Base-by-base conservation (phyloP, 2,797 vertebrate species). In the Gymnoscopelus braueri region DNA sequence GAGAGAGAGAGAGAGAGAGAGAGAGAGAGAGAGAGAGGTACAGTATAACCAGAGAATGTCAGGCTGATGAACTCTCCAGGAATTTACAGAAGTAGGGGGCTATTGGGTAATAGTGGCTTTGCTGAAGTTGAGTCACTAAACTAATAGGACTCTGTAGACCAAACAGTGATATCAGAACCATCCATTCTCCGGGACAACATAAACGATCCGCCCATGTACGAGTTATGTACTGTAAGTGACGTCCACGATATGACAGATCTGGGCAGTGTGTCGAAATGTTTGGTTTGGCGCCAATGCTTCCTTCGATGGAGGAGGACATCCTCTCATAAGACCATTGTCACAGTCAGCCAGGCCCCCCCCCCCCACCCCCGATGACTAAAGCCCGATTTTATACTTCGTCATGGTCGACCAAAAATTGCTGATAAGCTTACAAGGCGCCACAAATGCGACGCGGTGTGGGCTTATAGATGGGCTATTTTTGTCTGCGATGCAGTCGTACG, bases 41-140 rank as follows among this genome's bases (percentile, higher is more conserved):
- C 19, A 55, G n/a, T 48, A 47, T 12, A 63, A 26, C 14, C 14
- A 39, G 44, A 44, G 56, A 71, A 52, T 35, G 65, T 68, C 66
- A 24, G 35, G 9, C 67, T 85, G 87, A 90, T 82, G 63, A 88
- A 81, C 24, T 13, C 47, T 70, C 13, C 78, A 87, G 84, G 86
- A 90, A 92, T 89, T 83, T 82, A 79, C 68, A 75, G 23, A 60
- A 66, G 44, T 9, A 13, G 59, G 64, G 19, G 74, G 74, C 82
- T 80, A 14, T 81, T 87, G 74, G 70, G 80, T 60, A 85, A 87
- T 23, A 57, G 64, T 39, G 74, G 61, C 68, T 73, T 51, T 0
- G 1, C 13, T 66, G 64, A 13, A 15, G 75, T 64, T 78, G 82
- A 89, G 75, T 89, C 77, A 86, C 56, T 44, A 44, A 71, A 79